Conservation (phyloP, 2,797 vertebrate genomes). For the Tragopan temminckii region DNA sequence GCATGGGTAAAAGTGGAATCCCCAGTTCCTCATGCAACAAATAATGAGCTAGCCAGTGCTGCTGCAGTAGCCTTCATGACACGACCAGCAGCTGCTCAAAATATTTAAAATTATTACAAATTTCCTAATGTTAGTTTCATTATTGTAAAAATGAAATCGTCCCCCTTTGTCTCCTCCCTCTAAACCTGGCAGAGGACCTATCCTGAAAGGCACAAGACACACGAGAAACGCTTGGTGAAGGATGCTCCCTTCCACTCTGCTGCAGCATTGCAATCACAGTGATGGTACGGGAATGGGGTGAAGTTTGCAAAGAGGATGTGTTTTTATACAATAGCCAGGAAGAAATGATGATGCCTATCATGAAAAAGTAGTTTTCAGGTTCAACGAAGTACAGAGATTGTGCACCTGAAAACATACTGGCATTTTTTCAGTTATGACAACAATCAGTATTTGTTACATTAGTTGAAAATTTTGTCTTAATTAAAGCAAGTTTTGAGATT, state of each 20-base stretch:
- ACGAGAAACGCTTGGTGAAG: not conserved
- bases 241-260: not conserved
- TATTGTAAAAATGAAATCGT: not conserved
- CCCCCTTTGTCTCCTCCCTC: not conserved
- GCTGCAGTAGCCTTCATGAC: not conserved
- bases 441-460: slow-evolving; percentile 9
- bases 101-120: not conserved
- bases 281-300: not conserved
- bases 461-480: slow-evolving; percentile 6
- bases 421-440: not conserved
- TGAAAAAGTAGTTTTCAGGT: not conserved
- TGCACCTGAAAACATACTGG: not conserved
- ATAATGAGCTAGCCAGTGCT: not conserved
- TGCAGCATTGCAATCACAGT: not conserved
- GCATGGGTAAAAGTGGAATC: not conserved
- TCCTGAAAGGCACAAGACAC: not conserved
- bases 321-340: not conserved
- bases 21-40: slow-evolving; percentile 9
- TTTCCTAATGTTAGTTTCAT: not conserved
- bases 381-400: not conserved
- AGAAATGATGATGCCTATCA: not conserved
- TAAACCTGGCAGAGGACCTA: not conserved
- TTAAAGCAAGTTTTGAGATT: slow-evolving; percentile 18
- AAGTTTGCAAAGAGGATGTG: not conserved
- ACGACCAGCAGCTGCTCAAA: not conserved